These are phyloP conservation scores for Pristionchus exspectatus DNA, from an alignment of 2,888 invertebrate species.

Conservation along the genomic window DNA sequence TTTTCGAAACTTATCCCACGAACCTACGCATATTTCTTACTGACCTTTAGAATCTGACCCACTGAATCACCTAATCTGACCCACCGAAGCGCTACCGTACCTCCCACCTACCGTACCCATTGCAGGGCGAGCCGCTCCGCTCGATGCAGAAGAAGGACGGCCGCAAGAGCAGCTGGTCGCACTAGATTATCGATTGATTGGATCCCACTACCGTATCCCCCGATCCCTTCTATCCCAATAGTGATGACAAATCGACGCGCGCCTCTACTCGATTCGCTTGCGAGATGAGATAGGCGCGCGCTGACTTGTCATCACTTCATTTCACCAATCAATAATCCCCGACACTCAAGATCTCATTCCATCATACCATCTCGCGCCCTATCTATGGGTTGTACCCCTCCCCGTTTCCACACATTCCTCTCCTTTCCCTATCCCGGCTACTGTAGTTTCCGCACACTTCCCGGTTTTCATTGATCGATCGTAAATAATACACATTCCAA, in stretches of 20 bases:
- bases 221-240: no score
- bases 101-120: not conserved
- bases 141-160: conserved; percentile 77
- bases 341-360: conserved; percentile 15
- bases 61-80: not conserved
- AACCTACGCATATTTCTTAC: no score
- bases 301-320: not conserved
- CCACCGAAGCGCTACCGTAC: not conserved
- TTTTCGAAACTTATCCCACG: no score
- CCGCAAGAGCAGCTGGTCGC: conserved; percentile 53
- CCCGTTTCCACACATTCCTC: conserved; percentile 6
- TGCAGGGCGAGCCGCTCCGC: conserved; percentile 71
- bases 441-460: not conserved
- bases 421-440: not conserved
- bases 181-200: conserved; percentile 41
- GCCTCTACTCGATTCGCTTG: not conserved
- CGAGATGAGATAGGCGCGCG: no score
- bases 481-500: not conserved
- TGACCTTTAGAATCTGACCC: no score
- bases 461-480: conserved; percentile 39
- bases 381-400: not conserved
- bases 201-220: not conserved
- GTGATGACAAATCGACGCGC: not conserved
- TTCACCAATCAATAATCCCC: conserved; percentile 37
- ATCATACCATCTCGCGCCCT: conserved; percentile 32